phyloP scores from a whole-genome alignment of 2,888 invertebrate species.

The Ochropacha duplaris region DNA sequence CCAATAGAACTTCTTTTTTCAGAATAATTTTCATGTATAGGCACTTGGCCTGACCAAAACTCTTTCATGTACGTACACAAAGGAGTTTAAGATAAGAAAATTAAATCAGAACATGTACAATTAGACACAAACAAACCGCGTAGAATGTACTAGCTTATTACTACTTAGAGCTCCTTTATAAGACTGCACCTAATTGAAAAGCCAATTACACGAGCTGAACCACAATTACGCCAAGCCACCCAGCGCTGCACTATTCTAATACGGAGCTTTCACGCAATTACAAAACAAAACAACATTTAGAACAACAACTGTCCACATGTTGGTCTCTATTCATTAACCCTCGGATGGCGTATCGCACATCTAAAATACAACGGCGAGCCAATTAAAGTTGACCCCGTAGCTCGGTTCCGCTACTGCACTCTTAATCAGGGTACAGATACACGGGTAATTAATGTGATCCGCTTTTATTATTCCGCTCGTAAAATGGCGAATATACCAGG shows the following conservation, averaged over 20 bases:
- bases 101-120: neutral
- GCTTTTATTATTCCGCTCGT: slow-evolving; percentile 66
- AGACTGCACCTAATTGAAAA: slow-evolving; percentile 2
- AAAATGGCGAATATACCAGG: slow-evolving; percentile 49
- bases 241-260: neutral
- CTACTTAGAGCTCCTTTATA: neutral
- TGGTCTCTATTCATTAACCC: slow-evolving; percentile 73
- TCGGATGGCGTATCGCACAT: slow-evolving; percentile 67
- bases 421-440: slow-evolving; percentile 78
- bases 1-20: too few relatives aligned
- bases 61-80: too few relatives aligned
- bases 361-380: slow-evolving; percentile 71
- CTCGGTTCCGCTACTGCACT: slow-evolving; percentile 72
- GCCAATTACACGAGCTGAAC: slow-evolving; percentile 1
- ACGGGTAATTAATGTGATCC: slow-evolving; percentile 77
- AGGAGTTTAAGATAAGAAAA: neutral
- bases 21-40: too few relatives aligned
- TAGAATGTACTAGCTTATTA: neutral
- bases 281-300: slow-evolving; percentile 59
- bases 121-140: neutral
- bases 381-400: slow-evolving; percentile 76
- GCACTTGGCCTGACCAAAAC: too few relatives aligned
- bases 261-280: slow-evolving; percentile 51
- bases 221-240: neutral
- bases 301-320: slow-evolving; percentile 75